Percentiles rank a stretch among this genome's conserved stretches.
Conservation (phyloP, 2,797 vertebrate genomes). For the Neomorphus geoffroyi region DNA sequence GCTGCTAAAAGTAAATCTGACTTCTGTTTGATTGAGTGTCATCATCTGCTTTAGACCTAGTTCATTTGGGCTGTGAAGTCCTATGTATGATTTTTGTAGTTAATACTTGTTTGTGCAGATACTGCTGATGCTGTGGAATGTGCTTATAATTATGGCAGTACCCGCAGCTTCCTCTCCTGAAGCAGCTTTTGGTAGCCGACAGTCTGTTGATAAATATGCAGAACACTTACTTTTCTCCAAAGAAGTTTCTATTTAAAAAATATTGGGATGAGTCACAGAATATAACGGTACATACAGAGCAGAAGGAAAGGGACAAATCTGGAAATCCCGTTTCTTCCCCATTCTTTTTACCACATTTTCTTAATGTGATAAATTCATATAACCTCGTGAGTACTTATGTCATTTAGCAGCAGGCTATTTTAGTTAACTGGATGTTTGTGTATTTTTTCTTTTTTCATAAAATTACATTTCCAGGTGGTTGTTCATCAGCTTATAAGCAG, state of each 20-base stretch:
- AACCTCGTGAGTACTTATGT: not conserved
- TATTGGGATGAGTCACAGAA: not conserved
- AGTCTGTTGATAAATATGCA: not conserved
- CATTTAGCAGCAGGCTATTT: not conserved
- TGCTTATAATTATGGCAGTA: not conserved
- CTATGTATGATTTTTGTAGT: not conserved
- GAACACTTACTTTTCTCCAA: not conserved
- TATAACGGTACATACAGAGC: rapidly evolving
- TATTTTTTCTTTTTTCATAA: not conserved
- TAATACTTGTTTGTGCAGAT: not conserved
- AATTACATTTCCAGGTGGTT: not conserved
- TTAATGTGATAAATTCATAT: not conserved
- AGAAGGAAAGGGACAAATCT: not conserved
- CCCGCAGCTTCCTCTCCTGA: not conserved
- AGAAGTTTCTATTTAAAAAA: not conserved
- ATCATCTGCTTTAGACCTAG: not conserved
- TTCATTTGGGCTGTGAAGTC: not conserved
- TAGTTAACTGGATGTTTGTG: not conserved
- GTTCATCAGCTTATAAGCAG: not conserved
- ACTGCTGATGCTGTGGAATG: not conserved
- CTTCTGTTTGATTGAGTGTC: not conserved
- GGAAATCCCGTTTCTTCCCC: not conserved
- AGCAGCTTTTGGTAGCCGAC: not conserved
- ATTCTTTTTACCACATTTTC: not conserved
- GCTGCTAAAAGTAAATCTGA: not conserved